These are phyloP conservation scores for Rhombomys opimus DNA, from an alignment of 2,113 vertebrate genomes.

Conservation along the genomic window DNA sequence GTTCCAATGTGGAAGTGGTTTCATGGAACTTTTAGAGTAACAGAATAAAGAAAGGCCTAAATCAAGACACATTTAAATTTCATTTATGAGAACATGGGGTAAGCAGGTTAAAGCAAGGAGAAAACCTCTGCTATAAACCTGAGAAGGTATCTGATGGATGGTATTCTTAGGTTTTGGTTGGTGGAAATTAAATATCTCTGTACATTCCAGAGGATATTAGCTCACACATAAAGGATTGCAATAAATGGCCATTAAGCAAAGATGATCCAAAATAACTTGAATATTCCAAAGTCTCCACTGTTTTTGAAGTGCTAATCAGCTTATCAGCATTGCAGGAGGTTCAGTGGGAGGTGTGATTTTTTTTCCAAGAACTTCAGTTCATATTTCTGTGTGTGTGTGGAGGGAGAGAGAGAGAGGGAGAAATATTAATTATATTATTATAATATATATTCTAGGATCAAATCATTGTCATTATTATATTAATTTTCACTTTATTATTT, in stretches of 20 bases:
- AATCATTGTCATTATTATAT: background rate
- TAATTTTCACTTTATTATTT: background rate
- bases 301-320: background rate
- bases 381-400: background rate
- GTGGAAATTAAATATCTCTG: background rate
- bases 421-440: background rate
- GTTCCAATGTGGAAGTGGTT: background rate
- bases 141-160: too few species aligned
- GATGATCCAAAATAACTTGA: background rate
- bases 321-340: background rate
- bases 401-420: too few species aligned
- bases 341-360: background rate
- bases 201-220: background rate
- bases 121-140: background rate
- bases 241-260: background rate
- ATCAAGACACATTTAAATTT: background rate
- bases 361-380: background rate
- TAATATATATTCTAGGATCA: background rate
- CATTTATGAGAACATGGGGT: background rate
- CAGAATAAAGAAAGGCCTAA: background rate
- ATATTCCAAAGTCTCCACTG: background rate
- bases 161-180: background rate
- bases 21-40: background rate
- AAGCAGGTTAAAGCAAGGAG: background rate
- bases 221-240: background rate